Conservation (phyloP, 1,140 invertebrate genomes). For the Meloidogyne hapla region DNA sequence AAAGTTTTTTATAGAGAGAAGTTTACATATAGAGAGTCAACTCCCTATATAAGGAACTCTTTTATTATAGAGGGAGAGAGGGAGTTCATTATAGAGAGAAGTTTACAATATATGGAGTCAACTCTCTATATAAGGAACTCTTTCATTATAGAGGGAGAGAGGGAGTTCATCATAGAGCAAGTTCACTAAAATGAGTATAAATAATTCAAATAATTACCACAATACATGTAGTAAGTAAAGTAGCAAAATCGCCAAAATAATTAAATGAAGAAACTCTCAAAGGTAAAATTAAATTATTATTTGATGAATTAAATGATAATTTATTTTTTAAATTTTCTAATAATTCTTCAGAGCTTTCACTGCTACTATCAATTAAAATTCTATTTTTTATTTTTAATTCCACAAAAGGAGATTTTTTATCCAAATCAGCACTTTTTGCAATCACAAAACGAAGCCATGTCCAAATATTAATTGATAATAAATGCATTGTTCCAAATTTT, state of each 20-base stretch:
- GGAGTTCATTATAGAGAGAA: too few species aligned
- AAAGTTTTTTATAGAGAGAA: too few species aligned
- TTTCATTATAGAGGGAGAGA: too few species aligned
- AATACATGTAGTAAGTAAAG: slow-evolving; percentile 60
- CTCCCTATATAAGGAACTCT: too few species aligned
- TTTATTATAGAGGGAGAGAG: too few species aligned
- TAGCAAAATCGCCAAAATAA: slow-evolving; percentile 63
- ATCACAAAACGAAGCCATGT: slow-evolving; percentile 61
- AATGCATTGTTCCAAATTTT: slow-evolving; percentile 62
- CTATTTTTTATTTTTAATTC: neutral
- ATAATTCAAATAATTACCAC: slow-evolving; percentile 27
- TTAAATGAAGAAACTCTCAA: slow-evolving; percentile 50
- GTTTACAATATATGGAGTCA: too few species aligned
- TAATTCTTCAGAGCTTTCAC: neutral
- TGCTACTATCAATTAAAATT: neutral
- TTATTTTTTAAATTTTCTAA: too few species aligned
- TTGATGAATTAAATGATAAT: too few species aligned
- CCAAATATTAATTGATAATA: slow-evolving; percentile 62
- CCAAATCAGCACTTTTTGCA: slow-evolving; percentile 53
- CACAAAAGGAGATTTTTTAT: neutral
- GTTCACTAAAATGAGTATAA: too few species aligned
- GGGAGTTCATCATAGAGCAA: too few species aligned
- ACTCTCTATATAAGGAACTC: too few species aligned
- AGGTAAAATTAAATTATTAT: neutral
- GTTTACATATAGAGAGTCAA: too few species aligned